These are phyloP conservation scores for Venusia cambrica DNA, from an alignment of 2,888 invertebrate genomes.

Conservation along the genomic window DNA sequence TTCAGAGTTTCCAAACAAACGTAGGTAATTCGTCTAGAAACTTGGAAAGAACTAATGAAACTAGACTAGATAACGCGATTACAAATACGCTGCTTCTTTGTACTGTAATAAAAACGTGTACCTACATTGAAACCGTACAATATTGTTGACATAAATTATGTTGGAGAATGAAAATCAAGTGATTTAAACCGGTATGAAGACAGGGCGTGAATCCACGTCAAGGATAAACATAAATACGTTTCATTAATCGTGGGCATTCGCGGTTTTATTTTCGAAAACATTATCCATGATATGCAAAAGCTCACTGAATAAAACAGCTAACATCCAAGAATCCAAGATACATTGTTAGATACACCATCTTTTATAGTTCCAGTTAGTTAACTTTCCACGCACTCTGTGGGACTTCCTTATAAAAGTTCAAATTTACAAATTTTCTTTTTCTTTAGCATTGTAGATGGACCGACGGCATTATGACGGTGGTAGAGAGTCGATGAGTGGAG, in stretches of 20 bases:
- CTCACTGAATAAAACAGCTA: no score
- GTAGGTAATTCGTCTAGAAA: conserved; percentile 66
- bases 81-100: conserved; percentile 45
- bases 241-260: conserved; percentile 10
- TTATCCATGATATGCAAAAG: no score
- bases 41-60: conserved; percentile 53
- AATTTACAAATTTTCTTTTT: no score
- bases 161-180: conserved; percentile 17
- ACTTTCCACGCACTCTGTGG: no score
- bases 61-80: conserved; percentile 37
- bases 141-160: conserved; percentile 21
- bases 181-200: conserved; percentile 18
- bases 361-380: conserved; percentile 1
- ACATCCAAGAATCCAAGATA: no score
- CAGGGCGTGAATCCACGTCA: conserved; percentile 9
- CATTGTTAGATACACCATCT: no score
- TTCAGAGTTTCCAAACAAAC: conserved; percentile 59
- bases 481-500: no score
- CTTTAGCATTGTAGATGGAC: no score
- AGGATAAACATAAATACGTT: conserved; percentile 15
- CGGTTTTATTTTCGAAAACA: conserved; percentile 9
- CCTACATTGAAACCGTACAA: conserved; percentile 22
- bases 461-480: no score
- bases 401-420: no score
- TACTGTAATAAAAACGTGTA: conserved; percentile 15